Percentiles rank a stretch among this genome's conserved stretches.
phyloP scores from a whole-genome alignment of 2,797 vertebrate species.

The Sphenopsis melanotis region DNA sequence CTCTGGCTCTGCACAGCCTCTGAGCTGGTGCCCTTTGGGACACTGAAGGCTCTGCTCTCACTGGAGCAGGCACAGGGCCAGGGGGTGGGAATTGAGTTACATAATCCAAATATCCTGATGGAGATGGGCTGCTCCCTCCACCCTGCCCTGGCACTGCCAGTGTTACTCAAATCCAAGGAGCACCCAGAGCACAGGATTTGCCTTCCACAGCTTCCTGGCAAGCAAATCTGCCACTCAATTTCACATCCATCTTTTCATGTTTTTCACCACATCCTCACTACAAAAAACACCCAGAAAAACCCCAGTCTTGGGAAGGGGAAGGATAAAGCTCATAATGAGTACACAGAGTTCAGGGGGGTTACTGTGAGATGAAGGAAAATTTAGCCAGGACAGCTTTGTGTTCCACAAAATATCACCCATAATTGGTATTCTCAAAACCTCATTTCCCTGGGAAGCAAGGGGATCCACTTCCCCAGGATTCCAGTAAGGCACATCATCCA shows the following conservation, averaged over 20 bases:
- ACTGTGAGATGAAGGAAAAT: conserved; percentile 25
- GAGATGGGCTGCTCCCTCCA: neutral
- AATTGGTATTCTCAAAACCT: neutral
- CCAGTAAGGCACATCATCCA: neutral
- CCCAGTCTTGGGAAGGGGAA: neutral
- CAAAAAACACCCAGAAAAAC: neutral
- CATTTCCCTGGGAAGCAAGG: neutral
- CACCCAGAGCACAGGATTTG: neutral
- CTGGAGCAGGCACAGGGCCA: neutral
- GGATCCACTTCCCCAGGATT: neutral
- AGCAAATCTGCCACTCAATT: neutral
- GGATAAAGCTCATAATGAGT: neutral
- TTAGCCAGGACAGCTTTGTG: neutral
- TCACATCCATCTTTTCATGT: neutral
- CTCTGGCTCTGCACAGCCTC: neutral
- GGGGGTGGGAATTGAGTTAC: neutral
- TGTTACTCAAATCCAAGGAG: neutral
- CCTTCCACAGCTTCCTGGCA: neutral
- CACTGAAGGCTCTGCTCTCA: neutral
- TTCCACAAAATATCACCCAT: neutral
- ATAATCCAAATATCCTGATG: fast-evolving
- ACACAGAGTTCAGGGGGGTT: neutral
- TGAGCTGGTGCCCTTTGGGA: neutral
- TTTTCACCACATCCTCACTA: neutral
- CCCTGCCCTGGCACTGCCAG: neutral